A percentile compares a stretch with the other conserved stretches of the same genome.
These are phyloP conservation scores for Sesia bembeciformis DNA, from an alignment of 2,888 invertebrate genomes.

Conservation along the genomic window DNA sequence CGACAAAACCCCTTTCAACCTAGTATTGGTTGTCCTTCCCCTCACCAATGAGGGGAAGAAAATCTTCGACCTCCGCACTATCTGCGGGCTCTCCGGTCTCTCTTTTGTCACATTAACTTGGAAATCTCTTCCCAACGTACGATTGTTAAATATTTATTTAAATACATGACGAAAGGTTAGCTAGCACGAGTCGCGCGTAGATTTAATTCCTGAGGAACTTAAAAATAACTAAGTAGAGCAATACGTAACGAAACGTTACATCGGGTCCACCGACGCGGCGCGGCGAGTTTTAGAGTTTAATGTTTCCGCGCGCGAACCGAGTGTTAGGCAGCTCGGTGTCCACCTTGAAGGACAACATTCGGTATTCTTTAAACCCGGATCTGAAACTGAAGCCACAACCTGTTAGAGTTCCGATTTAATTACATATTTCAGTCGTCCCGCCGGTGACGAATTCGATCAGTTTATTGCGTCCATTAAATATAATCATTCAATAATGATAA, in stretches of 20 bases:
- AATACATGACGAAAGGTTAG: constrained; percentile 5
- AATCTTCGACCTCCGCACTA: no score
- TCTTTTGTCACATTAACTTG: no score
- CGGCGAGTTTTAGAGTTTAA: constrained; percentile 2
- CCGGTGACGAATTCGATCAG: constrained; percentile 5
- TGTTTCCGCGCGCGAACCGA: neutral
- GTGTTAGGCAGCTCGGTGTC: neutral
- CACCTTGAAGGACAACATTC: neutral
- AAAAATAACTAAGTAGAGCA: neutral
- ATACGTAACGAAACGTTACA: constrained; percentile 1
- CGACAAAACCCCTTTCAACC: no score
- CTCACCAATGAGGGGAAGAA: no score
- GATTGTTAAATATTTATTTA: constrained; percentile 5
- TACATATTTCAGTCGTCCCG: constrained; percentile 1
- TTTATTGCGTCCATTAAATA: no score
- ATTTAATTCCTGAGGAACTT: neutral
- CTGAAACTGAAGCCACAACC: neutral
- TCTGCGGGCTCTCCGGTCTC: no score
- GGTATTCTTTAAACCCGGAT: neutral
- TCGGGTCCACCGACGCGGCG: constrained; percentile 3
- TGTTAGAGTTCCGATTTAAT: neutral
- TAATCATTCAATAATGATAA: no score
- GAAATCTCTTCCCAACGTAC: no score
- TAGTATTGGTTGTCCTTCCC: no score
- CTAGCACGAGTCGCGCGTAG: constrained; percentile 3